Evolutionary conservation across 2,888 invertebrate species (phyloP), one percentile per base, ranked within the genome.

Genomic region (Calameuta idolon): DNA sequence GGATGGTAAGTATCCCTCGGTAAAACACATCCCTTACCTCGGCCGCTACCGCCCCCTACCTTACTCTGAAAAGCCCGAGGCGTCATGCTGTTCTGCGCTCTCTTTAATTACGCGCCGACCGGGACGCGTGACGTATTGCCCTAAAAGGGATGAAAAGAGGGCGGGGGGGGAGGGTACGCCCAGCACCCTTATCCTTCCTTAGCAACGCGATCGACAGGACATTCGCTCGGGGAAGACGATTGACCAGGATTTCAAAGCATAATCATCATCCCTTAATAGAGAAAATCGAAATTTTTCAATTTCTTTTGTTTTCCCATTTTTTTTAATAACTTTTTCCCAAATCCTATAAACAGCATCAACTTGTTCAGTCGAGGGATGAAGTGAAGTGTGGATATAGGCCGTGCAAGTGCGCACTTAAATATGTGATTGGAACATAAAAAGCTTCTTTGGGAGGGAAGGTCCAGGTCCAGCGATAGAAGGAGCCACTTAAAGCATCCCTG

Each of bases 1-100:
- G 90, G 89, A 89, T 87, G 88, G 89, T 90, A 91, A 91, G 91
- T 91, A 91, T 90, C 90, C 90, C 90, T 87, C 88, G 89, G 88
- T 90, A 90, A 90, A 91, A 90, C 90, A 91, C 90, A 89, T 91
- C 91, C 89, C 90, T 90, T 89, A 89, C 79, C 79, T 76, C 78
- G 78, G 83, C 82, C 81, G 80, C 83, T 77, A 71, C 79, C 81
- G 78, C 82, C 81, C 68, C 83, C 83, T 85, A 85, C 85, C 84
- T 85, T 87, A 85, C 81, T 83, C 83, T 82, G 81, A 82, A 83
- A 84, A 84, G 85, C 87, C 85, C 85, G 86, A 87, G 88, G 90
- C 90, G 89, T 91, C 91, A 90, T 89, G 88, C 89, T 89, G 91
- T 88, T 89, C 85, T 86, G 87, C 85, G 90, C 89, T 89, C 89